Evolutionary conservation across 1,140 invertebrate genomes (phyloP).

Genomic region (Zaprionus inermis): DNA sequence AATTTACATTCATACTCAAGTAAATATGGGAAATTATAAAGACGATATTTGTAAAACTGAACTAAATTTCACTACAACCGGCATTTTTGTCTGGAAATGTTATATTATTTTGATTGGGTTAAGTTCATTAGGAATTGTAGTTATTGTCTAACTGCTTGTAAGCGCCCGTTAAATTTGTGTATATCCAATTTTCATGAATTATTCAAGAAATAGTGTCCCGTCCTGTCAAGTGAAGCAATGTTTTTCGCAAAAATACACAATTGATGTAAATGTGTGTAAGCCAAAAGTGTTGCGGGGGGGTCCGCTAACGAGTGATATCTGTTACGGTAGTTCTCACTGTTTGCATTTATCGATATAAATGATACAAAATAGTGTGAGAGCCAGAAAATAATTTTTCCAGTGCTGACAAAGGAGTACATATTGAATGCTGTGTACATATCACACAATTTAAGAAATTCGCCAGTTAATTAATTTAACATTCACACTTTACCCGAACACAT

Average conservation of each 20-base stretch:
- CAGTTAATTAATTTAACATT: neutral
- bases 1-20: no score
- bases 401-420: neutral
- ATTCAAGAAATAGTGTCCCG: neutral
- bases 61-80: no score
- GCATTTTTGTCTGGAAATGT: no score
- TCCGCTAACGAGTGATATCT: neutral
- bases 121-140: no score
- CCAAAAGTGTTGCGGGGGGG: neutral
- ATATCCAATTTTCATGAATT: neutral
- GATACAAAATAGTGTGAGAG: neutral
- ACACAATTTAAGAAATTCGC: neutral
- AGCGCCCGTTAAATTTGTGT: neutral
- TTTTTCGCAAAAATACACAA: no score
- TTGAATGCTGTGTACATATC: neutral
- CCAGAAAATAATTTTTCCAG: neutral
- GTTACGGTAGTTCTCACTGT: neutral
- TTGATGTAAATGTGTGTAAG: neutral
- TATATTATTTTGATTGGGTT: no score
- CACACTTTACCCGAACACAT: neutral
- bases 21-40: no score
- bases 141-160: no score
- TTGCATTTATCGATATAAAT: neutral
- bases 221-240: no score
- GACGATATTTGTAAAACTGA: no score